These are phyloP conservation scores for Gymnoscopelus microlampas DNA, from an alignment of 2,797 vertebrate genomes.

Conservation along the genomic window DNA sequence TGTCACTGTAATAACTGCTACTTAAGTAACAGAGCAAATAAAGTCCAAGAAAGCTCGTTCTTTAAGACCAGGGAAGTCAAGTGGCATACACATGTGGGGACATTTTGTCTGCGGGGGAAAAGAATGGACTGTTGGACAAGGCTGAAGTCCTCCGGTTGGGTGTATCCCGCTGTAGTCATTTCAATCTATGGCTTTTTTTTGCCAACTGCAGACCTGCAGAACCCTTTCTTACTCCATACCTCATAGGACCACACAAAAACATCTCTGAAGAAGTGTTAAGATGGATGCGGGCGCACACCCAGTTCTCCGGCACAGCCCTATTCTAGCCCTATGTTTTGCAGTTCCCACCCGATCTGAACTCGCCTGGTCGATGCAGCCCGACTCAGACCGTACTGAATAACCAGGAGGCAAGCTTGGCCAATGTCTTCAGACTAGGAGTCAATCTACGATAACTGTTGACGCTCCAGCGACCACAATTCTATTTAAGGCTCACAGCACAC, in stretches of 20 bases:
- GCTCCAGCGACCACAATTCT: no score
- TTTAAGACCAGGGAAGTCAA: background rate
- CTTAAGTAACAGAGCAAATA: background rate
- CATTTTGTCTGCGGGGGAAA: background rate
- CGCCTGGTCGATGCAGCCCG: no score
- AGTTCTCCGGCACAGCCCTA: no score
- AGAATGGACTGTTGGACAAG: conserved; percentile 55
- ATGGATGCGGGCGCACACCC: background rate
- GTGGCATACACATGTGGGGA: background rate
- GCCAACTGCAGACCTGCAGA: conserved; percentile 80
- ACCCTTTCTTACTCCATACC: conserved; percentile 81
- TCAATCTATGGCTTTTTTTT: conserved; percentile 80
- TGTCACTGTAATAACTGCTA: no score
- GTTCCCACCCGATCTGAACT: no score
- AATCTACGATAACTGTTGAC: no score
- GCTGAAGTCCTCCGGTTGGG: conserved; percentile 65
- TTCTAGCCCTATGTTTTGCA: no score
- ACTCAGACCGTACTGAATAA: no score
- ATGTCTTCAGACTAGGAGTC: no score
- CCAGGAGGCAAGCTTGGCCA: no score
- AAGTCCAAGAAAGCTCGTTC: background rate
- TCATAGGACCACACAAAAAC: conserved; percentile 82
- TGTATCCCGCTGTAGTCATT: conserved; percentile 73
- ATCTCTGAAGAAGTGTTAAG: conserved; percentile 81
- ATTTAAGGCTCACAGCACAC: no score